A percentile compares a stretch with the other conserved stretches of the same genome.
Evolutionary conservation across 2,797 vertebrate genomes (phyloP).

Genomic region (Cynopterus sphinx): DNA sequence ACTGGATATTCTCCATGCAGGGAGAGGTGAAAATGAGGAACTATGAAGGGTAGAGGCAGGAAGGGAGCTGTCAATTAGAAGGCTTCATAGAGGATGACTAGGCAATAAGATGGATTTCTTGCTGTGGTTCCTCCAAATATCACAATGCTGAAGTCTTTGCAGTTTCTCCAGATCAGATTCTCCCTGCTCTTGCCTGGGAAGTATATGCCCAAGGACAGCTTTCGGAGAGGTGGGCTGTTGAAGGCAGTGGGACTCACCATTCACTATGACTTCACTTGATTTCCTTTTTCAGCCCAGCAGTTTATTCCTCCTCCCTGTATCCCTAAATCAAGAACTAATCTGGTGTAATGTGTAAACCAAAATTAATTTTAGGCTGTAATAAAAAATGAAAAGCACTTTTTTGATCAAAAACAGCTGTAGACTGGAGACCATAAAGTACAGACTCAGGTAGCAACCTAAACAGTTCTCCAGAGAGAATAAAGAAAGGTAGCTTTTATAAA

Average conservation of each 20-base stretch:
- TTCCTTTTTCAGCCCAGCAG: background rate
- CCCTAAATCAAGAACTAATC: background rate
- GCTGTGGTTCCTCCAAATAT: background rate
- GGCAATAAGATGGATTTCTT: background rate
- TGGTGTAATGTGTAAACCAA: background rate
- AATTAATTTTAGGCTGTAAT: background rate
- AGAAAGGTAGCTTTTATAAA: background rate
- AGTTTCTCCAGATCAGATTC: background rate
- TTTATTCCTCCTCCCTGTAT: background rate
- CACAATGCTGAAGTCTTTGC: background rate
- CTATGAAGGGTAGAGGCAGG: fast-evolving
- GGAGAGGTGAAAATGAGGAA: background rate
- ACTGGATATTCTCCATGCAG: background rate
- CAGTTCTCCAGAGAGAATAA: background rate
- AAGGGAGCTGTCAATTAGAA: background rate
- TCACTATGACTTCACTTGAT: background rate
- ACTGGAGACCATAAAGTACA: background rate
- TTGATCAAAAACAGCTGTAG: background rate
- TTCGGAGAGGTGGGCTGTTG: background rate
- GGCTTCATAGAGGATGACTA: background rate
- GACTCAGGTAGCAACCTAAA: background rate
- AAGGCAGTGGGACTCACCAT: background rate
- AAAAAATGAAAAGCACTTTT: background rate
- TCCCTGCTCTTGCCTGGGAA: background rate
- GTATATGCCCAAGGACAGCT: background rate